Base-by-base conservation (phyloP, 2,797 vertebrate genomes). In the Danio kyathit region DNA sequence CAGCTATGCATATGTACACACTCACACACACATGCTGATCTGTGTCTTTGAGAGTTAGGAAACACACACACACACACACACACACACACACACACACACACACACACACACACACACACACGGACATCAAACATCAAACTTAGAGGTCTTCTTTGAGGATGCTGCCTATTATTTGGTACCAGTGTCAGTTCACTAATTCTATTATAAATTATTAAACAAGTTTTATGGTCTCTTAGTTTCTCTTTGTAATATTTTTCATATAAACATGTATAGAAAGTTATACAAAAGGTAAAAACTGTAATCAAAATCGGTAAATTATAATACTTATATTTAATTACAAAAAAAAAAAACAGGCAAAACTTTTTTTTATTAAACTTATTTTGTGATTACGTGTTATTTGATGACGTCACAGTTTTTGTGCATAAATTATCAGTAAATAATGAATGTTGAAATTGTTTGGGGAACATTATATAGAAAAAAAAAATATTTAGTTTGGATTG, bases 1-100 rank as follows among this genome's bases (percentile, higher is more conserved):
- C 88, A 87, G 81, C 88, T 85, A 76, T 64, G 70, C 19, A 59
- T 70, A 19, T 57, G 21, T 49, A 64, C 60, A 72, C 52, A 74
- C 48, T 71, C 46, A 60, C 67, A 52, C 49, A 52, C 78, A 44
- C 72, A 80, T 41, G 54, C 59, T 60, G 44, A 70, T 79, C 54
- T 52, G 59, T 43, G 67, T 63, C 40, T 64, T 46, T 40, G n/a
- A 79, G 46, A 65, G 64, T 64, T 63, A 61, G 54, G 16, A 74
- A 74, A 52, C 49, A 51, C 78, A 44, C 72, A 64, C 60, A 72
- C 52, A 74, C 49, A 52, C 78, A 64, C 60, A 66, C 52, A 74
- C 48, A 71, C 46, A 60, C 67, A 52, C 49, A 51, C 78, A 44
- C 72, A 64, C 60, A 72, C 52, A 74, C 46, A 71, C 44, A 60